Base-by-base conservation (phyloP, 2,888 invertebrate genomes). In the Cheilosia impressa region DNA sequence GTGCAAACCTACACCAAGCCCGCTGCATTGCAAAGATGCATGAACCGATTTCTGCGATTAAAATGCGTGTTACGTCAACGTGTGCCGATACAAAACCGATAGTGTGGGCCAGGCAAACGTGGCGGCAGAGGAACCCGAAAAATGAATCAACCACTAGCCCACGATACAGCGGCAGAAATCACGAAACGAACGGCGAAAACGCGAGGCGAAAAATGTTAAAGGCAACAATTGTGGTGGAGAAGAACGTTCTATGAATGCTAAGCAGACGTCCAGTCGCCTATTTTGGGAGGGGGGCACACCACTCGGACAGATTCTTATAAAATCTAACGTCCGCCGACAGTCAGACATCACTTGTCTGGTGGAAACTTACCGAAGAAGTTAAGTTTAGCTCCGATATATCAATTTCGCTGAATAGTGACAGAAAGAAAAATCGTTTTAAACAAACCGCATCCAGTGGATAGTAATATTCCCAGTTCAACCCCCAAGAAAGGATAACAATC, bases 341-440 rank as follows among this genome's bases (percentile, higher is more conserved):
- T 65, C 89, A 89, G 90, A 89, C 90, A 92, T 92, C 92, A 92
- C 90, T 92, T 90, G 91, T 90, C 91, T 90, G 92, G 92, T 92
- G 92, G 92, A 92, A 92, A 92, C 92, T 92, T 91, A 89, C 76
- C n/a, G 81, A 85, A 85, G 90, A 90, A 89, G 91, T 89, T 89
- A 92, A 91, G 92, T 92, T 92, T 92, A 92, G 92, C 92, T 92
- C 92, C 91, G 90, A 90, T 88, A 90, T 88, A 87, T 41, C 85
- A 90, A 89, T 89, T 71, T 43, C 75, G 75, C 71, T 71, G 66
- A 65, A 66, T 31, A 76, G 71, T 79, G 45, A 63, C 68, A 22
- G 60, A 34, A 63, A 62, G 10, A 45, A 41, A 47, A 63, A 31
- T 50, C 13, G 9, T 13, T 41, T 60, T 53, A 13, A 65, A 58